phyloP scores from a whole-genome alignment of 2,797 vertebrate species.

The Dromococcyx pavoninus region DNA sequence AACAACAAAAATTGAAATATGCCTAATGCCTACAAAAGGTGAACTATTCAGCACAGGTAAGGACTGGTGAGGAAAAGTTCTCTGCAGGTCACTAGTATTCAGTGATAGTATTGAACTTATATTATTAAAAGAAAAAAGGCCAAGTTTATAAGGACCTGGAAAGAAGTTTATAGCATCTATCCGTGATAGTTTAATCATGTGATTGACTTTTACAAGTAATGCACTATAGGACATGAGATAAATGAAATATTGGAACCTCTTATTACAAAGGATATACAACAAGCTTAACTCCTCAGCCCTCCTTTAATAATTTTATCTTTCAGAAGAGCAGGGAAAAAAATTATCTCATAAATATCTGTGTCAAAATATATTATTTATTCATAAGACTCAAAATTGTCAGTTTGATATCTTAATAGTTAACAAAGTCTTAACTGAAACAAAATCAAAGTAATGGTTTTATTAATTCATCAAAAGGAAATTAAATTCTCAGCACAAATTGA shows the following conservation, averaged over 20 bases:
- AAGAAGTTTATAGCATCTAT: neutral
- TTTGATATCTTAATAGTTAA: neutral
- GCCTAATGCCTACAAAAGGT: neutral
- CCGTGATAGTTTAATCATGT: neutral
- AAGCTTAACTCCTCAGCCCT: neutral
- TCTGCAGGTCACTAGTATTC: neutral
- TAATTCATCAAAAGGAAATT: neutral
- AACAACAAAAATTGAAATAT: neutral
- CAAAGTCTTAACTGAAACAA: neutral
- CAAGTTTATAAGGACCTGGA: neutral
- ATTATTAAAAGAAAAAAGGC: neutral
- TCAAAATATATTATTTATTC: neutral
- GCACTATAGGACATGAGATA: neutral
- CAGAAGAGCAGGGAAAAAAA: neutral
- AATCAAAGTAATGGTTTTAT: neutral
- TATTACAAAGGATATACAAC: neutral
- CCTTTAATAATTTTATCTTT: neutral
- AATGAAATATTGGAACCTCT: neutral
- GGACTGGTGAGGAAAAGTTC: neutral
- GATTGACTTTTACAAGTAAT: neutral
- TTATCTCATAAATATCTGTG: neutral
- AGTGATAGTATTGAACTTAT: neutral
- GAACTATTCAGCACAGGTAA: neutral
- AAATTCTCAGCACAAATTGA: neutral
- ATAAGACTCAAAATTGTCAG: neutral